These are phyloP conservation scores for Callipepla squamata DNA, from an alignment of 2,113 vertebrate genomes.

Conservation along the genomic window DNA sequence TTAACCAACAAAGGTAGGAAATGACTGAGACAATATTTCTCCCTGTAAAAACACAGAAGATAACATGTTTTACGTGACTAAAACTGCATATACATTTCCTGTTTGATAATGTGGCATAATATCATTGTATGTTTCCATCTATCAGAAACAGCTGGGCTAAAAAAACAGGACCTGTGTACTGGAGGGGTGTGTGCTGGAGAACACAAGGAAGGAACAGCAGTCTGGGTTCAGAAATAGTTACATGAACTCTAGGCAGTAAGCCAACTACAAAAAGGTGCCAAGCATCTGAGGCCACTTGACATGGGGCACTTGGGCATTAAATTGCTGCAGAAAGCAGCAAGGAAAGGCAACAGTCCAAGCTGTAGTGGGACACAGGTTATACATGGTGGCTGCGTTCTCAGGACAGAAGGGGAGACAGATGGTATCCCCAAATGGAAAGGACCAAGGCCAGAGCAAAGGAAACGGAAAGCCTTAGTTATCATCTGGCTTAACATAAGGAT, in stretches of 20 bases:
- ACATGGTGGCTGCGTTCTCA: background rate
- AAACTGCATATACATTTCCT: background rate
- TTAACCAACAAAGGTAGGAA: slow-evolving; percentile 24
- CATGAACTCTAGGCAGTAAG: slow-evolving; percentile 44
- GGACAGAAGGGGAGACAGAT: slow-evolving; percentile 66
- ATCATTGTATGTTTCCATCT: background rate
- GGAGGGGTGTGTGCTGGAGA: background rate
- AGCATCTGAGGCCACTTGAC: slow-evolving; percentile 47
- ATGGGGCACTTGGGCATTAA: background rate
- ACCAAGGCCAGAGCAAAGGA: slow-evolving; percentile 24
- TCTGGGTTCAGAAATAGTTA: slow-evolving; percentile 31
- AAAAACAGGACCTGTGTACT: background rate
- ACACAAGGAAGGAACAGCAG: background rate
- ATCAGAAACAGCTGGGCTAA: background rate
- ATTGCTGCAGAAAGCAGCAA: background rate
- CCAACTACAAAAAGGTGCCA: slow-evolving; percentile 62
- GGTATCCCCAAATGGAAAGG: slow-evolving; percentile 58
- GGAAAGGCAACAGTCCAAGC: background rate
- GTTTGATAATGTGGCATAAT: background rate
- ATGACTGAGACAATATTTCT: background rate
- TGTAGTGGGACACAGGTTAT: background rate
- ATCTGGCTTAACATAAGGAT: slow-evolving; percentile 33
- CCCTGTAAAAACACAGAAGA: background rate
- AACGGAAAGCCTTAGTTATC: slow-evolving; percentile 16
- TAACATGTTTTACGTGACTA: slow-evolving; percentile 35